phyloP scores from a whole-genome alignment of 2,888 invertebrate species.

The Campoplex nolae region DNA sequence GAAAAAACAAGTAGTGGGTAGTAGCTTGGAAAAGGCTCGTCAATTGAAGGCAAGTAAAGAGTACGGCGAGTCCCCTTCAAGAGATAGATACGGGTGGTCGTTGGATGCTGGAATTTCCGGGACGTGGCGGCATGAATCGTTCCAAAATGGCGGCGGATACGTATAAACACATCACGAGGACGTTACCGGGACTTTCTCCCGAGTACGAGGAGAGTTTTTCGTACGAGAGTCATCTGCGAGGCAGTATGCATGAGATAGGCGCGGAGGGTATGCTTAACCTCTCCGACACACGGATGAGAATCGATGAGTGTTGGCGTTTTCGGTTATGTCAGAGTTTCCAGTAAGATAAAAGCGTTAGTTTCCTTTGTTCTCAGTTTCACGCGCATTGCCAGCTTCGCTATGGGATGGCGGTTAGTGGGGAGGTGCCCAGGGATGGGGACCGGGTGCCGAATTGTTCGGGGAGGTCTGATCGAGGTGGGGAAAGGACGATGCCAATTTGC shows the following conservation, averaged over 20 bases:
- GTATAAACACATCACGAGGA: conserved; percentile 49
- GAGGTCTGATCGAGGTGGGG: not conserved
- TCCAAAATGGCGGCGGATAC: conserved; percentile 24
- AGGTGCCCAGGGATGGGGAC: not conserved
- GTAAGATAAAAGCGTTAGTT: conserved; percentile 3
- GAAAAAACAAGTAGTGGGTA: not conserved
- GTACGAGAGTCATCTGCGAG: conserved; percentile 22
- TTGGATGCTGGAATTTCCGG: conserved; percentile 54
- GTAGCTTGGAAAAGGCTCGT: not conserved
- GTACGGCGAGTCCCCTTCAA: not conserved
- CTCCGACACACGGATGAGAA: not conserved
- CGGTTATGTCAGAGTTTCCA: conserved; percentile 15
- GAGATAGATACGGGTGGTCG: not conserved
- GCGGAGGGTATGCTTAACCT: conserved; percentile 28
- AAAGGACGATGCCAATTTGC: not conserved
- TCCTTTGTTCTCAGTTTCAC: not conserved
- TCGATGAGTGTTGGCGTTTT: not conserved
- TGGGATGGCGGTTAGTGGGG: not conserved
- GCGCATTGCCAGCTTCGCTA: not conserved
- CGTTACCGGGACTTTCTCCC: conserved; percentile 62
- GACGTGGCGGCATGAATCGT: conserved; percentile 24
- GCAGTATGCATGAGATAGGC: conserved; percentile 31
- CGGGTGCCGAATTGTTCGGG: not conserved
- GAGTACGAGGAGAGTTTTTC: conserved; percentile 52
- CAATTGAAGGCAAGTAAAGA: not conserved